Percentiles rank a stretch among this genome's conserved stretches.
These are phyloP conservation scores for Synanthedon vespiformis DNA, from an alignment of 2,888 invertebrate genomes.

Conservation along the genomic window DNA sequence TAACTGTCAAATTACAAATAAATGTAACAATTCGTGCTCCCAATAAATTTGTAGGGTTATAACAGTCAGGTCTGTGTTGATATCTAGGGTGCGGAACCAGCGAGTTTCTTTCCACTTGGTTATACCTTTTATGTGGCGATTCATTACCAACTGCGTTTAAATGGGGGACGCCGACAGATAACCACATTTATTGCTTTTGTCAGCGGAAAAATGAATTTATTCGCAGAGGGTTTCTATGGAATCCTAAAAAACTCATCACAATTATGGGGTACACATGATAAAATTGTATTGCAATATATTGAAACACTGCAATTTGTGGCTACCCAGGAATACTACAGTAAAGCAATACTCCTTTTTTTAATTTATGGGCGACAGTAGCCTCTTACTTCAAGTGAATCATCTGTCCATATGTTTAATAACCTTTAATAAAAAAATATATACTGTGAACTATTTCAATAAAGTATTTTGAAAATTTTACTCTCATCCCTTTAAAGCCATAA, in stretches of 20 bases:
- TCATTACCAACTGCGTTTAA: conserved; percentile 54
- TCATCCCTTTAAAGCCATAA: no score
- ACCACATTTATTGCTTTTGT: conserved; percentile 68
- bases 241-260: not conserved
- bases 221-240: conserved; percentile 25
- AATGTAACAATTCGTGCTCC: not conserved
- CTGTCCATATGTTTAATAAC: no score
- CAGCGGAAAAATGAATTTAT: conserved; percentile 67
- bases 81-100: not conserved
- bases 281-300: not conserved
- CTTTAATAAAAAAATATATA: no score
- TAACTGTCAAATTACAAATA: no score
- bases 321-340: no score
- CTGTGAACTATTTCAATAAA: no score
- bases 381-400: no score
- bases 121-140: conserved; percentile 68
- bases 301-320: no score
- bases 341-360: no score
- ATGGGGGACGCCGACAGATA: conserved; percentile 58
- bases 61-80: not conserved
- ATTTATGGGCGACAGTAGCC: no score
- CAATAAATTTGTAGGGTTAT: not conserved
- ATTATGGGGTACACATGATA: not conserved
- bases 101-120: conserved; percentile 55
- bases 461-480: no score